Base-by-base conservation (phyloP, 2,888 invertebrate species). In the Eupeodes latifasciatus region DNA sequence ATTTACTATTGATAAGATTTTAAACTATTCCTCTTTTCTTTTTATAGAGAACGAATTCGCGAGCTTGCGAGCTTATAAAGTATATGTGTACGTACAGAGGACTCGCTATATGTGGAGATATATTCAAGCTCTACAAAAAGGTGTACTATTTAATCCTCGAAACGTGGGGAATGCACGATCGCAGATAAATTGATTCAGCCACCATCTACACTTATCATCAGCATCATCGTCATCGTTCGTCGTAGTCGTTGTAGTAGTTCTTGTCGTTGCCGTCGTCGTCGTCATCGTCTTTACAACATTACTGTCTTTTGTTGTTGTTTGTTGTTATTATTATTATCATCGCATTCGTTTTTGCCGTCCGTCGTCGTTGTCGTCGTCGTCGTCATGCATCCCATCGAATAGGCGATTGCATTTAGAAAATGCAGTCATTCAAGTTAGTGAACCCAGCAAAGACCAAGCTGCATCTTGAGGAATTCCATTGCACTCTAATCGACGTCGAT, bases 401-500 rank as follows among this genome's bases (percentile, higher is more conserved):
- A 83, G 76, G 80, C 83, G 87, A 83, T 80, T 87, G 69, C 83
- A 87, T 87, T 83, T 87, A 87, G 80, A 87, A 87, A 87, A 87
- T 87, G 87, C 87, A 84, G 87, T 87, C 87, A 87, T 80, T 87
- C 87, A 84, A 87, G 87, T 87, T 87, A 84, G 67, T 77, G 85
- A 81, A 62, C 84, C 79, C 79, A 27, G 27, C 27, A 75, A 71
- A 85, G 78, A 78, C 81, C 75, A 51, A 83, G 72, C 86, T 80
- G 40, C 86, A 80, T 27, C 27, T 27, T 53, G 71, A 80, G 87
- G 72, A 87, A 87, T 84, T 83, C 84, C 84, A 87, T 80, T 87
- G 84, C 87, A 87, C 84, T 84, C 87, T 87, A 87, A 87, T 87
- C 84, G 84, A 87, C 84, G 87, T 84, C 84, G 87, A 84, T 87